phyloP scores from a whole-genome alignment of 2,797 vertebrate genomes.

The Euphonia xanthogaster region DNA sequence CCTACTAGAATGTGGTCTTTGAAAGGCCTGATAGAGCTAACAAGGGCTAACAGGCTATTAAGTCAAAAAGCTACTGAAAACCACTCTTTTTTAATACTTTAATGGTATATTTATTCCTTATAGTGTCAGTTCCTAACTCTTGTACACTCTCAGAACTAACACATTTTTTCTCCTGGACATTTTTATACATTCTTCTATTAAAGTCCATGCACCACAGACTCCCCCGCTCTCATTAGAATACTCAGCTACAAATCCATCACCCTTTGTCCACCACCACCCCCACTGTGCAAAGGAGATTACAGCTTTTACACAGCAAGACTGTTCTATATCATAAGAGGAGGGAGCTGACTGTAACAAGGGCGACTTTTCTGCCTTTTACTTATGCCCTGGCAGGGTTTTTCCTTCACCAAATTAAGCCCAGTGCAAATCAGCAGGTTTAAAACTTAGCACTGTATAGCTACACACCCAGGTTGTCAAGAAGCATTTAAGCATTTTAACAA shows the following conservation, averaged over 20 bases:
- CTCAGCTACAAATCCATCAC: neutral
- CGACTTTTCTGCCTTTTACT: neutral
- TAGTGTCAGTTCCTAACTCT: neutral
- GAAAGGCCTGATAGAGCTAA: neutral
- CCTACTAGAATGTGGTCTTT: neutral
- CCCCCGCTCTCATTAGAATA: neutral
- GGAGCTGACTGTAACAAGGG: neutral
- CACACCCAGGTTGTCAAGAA: neutral
- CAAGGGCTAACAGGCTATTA: neutral
- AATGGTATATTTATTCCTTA: neutral
- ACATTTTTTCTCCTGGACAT: neutral
- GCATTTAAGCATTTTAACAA: conserved; percentile 14
- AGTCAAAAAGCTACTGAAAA: neutral
- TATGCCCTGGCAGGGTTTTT: neutral
- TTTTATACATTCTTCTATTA: neutral
- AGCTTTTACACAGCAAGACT: neutral
- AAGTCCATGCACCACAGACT: neutral
- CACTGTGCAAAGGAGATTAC: neutral
- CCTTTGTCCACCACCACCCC: neutral
- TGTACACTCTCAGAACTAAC: neutral
- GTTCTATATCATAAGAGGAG: neutral
- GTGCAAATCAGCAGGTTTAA: neutral
- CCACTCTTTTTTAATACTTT: neutral
- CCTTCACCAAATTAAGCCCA: neutral
- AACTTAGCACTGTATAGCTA: neutral